Evolutionary conservation across 2,797 vertebrate species (phyloP), one percentile per base, ranked within the genome.

Genomic region (Acanthiza pusilla): DNA sequence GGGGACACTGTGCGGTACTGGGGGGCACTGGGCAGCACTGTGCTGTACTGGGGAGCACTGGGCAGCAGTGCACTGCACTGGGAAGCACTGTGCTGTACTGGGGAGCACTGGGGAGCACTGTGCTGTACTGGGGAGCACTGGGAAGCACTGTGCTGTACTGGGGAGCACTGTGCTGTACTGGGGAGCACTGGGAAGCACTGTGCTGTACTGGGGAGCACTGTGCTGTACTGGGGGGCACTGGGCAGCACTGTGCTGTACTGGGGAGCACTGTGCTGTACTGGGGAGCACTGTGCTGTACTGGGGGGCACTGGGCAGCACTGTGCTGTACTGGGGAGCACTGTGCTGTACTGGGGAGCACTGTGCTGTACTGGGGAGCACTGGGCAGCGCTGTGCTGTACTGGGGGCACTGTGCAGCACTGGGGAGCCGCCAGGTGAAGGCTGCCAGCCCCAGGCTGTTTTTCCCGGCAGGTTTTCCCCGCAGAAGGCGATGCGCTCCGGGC

Each of bases 371-470:
- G 65, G 30, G 7, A 29, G 60, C 12, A 42, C 40, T 29, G 40
- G 43, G 55, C 2, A 13, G 42, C 23, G 10, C 2, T n/a, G 62
- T 3, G 30, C 30, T 25, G 30, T 13, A 48, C 45, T 38, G 42
- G 26, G 30, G 10, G 76, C 53, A 4, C 4, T 14, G 50, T 5
- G 4, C 29, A 32, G 21, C 45, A 36, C 47, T 48, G 47, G 47
- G 23, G 27, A 51, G 5, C 50, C 6, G 0, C 40, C 42, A 7
- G 75, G 42, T 8, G 80, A 32, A 22, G 48, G 65, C 34, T 26
- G 17, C 43, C 38, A 0, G 3, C 9, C 30, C 12, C 7, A 32
- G 53, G 53, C n/a, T 0, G 3, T 10, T 53, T 29, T 7, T 5
- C 10, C 32, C 1, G 22, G 17, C 4, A 9, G 43, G 4, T 26